Conservation (phyloP, 2,888 invertebrate genomes). For the Rotaria sp. region DNA sequence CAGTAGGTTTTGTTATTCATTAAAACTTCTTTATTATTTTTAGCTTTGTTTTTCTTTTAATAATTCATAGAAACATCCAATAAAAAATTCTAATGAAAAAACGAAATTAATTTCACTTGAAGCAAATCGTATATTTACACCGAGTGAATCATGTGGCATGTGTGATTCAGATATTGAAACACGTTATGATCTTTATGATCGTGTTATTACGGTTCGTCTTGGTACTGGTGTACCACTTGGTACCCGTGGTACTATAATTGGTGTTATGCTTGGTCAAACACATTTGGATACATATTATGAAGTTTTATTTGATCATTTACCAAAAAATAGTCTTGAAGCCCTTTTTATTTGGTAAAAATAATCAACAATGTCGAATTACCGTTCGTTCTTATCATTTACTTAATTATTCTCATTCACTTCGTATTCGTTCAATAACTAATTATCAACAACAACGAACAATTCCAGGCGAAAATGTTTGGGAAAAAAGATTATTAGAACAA, state of each 20-base stretch:
- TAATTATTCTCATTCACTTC: constrained; percentile 13
- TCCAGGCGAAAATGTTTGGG: background rate
- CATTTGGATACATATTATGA: constrained; percentile 7
- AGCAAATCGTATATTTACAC: background rate
- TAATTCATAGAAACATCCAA: background rate
- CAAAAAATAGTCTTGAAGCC: background rate
- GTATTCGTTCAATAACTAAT: background rate
- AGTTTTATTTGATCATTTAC: constrained; percentile 11
- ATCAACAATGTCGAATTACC: constrained; percentile 3
- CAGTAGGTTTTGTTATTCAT: background rate
- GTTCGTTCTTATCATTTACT: constrained; percentile 22
- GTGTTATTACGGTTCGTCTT: constrained; percentile 1
- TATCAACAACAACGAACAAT: background rate
- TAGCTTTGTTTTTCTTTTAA: background rate
- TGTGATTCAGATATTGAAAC: constrained; percentile 1
- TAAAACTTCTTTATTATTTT: background rate
- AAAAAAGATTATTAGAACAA: background rate
- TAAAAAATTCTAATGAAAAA: background rate
- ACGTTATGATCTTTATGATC: background rate
- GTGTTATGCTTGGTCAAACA: constrained; percentile 10
- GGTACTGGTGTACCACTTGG: constrained; percentile 22
- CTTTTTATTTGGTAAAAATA: background rate
- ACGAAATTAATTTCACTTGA: background rate
- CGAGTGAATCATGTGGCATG: background rate
- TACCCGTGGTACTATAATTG: constrained; percentile 6